phyloP scores from a whole-genome alignment of 1,140 invertebrate genomes.

The Pararge aegeria region DNA sequence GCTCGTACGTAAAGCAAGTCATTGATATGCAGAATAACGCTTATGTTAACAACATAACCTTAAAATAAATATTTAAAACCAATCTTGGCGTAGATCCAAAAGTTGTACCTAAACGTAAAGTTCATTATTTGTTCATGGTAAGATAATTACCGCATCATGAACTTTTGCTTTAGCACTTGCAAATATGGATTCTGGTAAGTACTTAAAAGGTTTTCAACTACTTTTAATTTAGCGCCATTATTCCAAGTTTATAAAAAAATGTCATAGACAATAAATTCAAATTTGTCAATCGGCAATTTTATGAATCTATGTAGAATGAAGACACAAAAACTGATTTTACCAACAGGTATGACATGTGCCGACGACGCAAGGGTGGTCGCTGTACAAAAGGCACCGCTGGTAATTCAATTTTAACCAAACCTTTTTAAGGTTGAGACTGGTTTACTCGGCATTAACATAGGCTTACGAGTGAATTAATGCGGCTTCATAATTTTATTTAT shows the following conservation, averaged over 20 bases:
- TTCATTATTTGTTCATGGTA: not conserved
- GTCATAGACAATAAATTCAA: constrained; percentile 4
- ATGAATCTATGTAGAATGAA: constrained; percentile 37
- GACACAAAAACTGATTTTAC: constrained; percentile 65
- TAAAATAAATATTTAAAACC: not conserved
- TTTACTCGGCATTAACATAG: constrained; percentile 67
- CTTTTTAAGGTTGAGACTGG: constrained; percentile 57
- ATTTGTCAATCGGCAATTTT: not conserved
- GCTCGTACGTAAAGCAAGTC: not conserved
- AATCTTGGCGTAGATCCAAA: not conserved
- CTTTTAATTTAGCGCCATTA: constrained; percentile 63
- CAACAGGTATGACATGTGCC: constrained; percentile 97
- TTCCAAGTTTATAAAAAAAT: constrained; percentile 29
- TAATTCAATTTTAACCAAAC: constrained; percentile 81
- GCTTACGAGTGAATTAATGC: constrained; percentile 67
- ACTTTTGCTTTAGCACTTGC: constrained; percentile 22
- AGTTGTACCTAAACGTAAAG: not conserved
- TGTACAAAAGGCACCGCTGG: constrained; percentile 98
- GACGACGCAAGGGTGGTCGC: constrained; percentile 94
- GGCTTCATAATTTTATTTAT: constrained; percentile 64
- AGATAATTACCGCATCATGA: not conserved
- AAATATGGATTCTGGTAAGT: constrained; percentile 38
- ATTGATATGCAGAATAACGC: constrained; percentile 15
- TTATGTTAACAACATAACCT: constrained; percentile 7
- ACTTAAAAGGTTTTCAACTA: constrained; percentile 23